Conservation (phyloP, 1,140 invertebrate species). For the Ceratosolen fusciceps region DNA sequence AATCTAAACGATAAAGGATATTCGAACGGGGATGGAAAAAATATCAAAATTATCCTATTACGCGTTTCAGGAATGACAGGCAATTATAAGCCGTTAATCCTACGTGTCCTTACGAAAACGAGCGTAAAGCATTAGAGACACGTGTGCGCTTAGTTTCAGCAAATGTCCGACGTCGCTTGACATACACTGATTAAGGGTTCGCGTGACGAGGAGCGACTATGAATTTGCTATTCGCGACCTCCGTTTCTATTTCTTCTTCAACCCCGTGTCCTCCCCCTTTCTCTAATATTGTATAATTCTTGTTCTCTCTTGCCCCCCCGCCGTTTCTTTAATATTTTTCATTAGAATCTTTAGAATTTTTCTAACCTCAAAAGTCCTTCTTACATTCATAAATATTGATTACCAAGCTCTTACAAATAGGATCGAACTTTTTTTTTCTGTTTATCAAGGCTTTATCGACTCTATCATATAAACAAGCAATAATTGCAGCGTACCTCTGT, state of each 20-base stretch:
- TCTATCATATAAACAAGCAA: too few species aligned
- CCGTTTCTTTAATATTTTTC: too few species aligned
- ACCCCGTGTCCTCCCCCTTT: background rate
- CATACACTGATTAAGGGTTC: constrained; percentile 28
- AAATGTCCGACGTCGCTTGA: background rate
- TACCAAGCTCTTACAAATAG: too few species aligned
- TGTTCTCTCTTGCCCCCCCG: constrained; percentile 6
- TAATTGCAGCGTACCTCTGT: too few species aligned
- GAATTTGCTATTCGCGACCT: background rate
- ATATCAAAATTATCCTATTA: background rate
- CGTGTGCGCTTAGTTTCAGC: constrained; percentile 15
- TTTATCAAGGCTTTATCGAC: too few species aligned
- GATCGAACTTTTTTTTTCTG: too few species aligned
- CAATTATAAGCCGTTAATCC: background rate
- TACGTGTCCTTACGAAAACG: background rate
- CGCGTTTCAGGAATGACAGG: background rate
- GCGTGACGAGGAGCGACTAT: constrained; percentile 18
- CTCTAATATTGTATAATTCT: too few species aligned
- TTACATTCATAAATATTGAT: too few species aligned
- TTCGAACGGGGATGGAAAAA: background rate
- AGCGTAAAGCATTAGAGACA: constrained; percentile 6
- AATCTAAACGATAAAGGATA: too few species aligned
- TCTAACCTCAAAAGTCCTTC: too few species aligned
- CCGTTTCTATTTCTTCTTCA: background rate
- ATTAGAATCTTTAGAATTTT: too few species aligned